Conservation (phyloP, 2,888 invertebrate genomes). For the Ommatoiulus sabulosus region DNA sequence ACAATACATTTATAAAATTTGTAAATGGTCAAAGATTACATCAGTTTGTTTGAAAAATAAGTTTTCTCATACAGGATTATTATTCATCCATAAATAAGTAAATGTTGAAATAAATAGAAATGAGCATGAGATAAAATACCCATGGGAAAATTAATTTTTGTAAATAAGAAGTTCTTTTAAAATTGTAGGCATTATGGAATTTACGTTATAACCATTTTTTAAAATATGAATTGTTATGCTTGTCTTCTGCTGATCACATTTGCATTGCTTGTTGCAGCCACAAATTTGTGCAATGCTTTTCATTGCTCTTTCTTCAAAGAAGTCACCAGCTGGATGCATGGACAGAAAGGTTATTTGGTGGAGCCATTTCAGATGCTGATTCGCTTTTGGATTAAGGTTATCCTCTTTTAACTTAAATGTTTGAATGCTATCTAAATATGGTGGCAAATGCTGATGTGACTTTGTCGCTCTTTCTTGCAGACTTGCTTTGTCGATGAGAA, state of each 20-base stretch:
- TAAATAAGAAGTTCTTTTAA: no score
- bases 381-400: slow-evolving; percentile 12
- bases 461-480: not conserved
- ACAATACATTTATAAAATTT: no score
- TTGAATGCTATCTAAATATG: not conserved
- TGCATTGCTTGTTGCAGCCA: not conserved
- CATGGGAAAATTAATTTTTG: no score
- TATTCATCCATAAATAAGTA: no score
- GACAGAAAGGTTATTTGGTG: not conserved
- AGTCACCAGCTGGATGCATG: not conserved
- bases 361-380: not conserved
- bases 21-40: no score
- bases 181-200: no score
- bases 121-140: no score
- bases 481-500: not conserved
- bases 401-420: not conserved
- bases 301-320: not conserved
- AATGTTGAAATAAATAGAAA: no score
- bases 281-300: not conserved
- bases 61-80: no score
- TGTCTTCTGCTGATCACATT: not conserved
- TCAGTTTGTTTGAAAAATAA: no score
- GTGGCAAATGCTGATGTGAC: not conserved
- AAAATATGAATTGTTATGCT: no score
- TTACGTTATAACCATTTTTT: no score